These are phyloP conservation scores for Xylocampa areola DNA, from an alignment of 2,888 invertebrate genomes.

Conservation along the genomic window DNA sequence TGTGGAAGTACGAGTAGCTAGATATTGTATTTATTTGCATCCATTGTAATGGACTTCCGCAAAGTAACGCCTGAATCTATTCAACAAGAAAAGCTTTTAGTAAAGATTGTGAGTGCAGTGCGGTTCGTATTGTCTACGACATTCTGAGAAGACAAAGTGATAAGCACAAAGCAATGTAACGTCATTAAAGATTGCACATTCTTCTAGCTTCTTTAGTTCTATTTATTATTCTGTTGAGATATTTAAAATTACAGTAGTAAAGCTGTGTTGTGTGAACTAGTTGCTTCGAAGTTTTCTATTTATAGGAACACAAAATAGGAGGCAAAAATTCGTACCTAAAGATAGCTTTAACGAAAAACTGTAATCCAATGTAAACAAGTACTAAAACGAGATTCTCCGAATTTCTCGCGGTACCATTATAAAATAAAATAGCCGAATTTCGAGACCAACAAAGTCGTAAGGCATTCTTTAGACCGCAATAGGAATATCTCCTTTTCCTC, in stretches of 20 bases:
- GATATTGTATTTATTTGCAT: too few relatives aligned
- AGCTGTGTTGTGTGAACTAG: too few relatives aligned
- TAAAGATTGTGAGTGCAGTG: constrained; percentile 13
- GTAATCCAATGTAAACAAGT: constrained; percentile 9
- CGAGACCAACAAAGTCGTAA: constrained; percentile 14
- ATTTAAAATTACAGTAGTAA: too few relatives aligned
- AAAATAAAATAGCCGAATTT: constrained; percentile 24
- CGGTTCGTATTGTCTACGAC: neutral
- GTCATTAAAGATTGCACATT: neutral
- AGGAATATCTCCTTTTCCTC: constrained; percentile 6
- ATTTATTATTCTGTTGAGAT: too few relatives aligned
- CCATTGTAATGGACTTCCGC: too few relatives aligned
- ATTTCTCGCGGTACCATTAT: constrained; percentile 17
- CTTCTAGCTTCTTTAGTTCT: too few relatives aligned
- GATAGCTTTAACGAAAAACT: too few relatives aligned
- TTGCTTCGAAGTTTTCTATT: too few relatives aligned
- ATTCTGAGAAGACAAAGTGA: neutral
- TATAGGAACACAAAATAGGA: too few relatives aligned
- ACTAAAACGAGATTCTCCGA: neutral
- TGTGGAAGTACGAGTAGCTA: too few relatives aligned
- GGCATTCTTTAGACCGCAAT: constrained; percentile 7
- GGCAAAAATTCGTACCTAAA: too few relatives aligned
- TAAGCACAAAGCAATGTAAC: neutral
- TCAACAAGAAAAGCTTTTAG: constrained; percentile 27
- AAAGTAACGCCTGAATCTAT: too few relatives aligned